Evolutionary conservation across 2,888 invertebrate genomes (phyloP).

Genomic region (Sesia bembeciformis): DNA sequence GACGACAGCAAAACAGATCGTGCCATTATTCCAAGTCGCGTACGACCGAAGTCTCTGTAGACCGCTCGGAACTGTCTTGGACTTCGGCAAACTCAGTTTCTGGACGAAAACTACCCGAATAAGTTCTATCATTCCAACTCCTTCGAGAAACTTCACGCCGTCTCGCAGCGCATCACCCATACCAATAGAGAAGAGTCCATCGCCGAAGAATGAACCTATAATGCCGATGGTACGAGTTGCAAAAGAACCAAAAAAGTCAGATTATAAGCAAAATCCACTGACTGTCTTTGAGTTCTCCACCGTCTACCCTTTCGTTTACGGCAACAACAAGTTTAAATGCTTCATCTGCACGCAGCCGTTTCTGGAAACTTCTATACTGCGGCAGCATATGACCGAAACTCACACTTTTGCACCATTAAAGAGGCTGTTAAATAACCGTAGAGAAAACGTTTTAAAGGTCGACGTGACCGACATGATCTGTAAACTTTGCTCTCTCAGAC

Average conservation of each 20-base stretch:
- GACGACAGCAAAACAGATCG: slow-evolving; percentile 34
- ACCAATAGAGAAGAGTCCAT: slow-evolving; percentile 11
- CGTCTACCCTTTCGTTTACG: slow-evolving; percentile 59
- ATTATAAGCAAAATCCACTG: slow-evolving; percentile 50
- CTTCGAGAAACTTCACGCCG: slow-evolving; percentile 16
- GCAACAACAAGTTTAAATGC: slow-evolving; percentile 63
- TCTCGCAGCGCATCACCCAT: slow-evolving; percentile 48
- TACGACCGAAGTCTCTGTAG: slow-evolving; percentile 62
- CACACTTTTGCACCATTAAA: slow-evolving; percentile 51
- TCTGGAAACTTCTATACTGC: slow-evolving; percentile 41
- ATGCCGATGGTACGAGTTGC: neutral
- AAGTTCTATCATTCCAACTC: slow-evolving; percentile 1
- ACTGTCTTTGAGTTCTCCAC: slow-evolving; percentile 57
- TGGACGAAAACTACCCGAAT: slow-evolving; percentile 6
- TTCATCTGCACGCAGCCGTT: slow-evolving; percentile 59
- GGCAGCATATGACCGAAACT: slow-evolving; percentile 43
- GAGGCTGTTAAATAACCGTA: slow-evolving; percentile 49
- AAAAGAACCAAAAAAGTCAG: slow-evolving; percentile 25
- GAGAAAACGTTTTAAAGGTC: slow-evolving; percentile 56
- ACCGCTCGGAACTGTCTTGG: slow-evolving; percentile 52
- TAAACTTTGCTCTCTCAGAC: slow-evolving; percentile 38
- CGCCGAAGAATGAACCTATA: slow-evolving; percentile 3
- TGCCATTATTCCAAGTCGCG: slow-evolving; percentile 63
- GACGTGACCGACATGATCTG: slow-evolving; percentile 52
- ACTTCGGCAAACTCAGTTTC: slow-evolving; percentile 38